Evolutionary conservation across 2,113 vertebrate species (phyloP), one percentile per base, ranked within the genome.

Genomic region (Miniopterus natalensis): DNA sequence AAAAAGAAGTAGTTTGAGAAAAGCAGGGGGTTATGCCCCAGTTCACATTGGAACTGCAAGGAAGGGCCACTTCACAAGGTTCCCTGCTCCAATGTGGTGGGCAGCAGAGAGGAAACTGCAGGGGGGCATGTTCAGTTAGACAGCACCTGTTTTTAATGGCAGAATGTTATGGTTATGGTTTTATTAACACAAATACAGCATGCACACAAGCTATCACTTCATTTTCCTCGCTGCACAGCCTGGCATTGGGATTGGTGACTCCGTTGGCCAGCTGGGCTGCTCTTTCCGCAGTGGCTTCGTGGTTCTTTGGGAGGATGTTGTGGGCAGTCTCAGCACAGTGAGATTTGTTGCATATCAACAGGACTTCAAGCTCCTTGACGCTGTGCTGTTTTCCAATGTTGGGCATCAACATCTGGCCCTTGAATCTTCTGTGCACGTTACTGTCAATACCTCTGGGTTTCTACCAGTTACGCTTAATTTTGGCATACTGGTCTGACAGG

Each of bases 61-160:
- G 36, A 71, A 2, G 13, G 18, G 45, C 8, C 1, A 12, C 73
- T 47, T 70, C 7, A 18, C 9, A 29, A 42, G 11, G 11, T 73
- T 9, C 15, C 74, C 15, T 86, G 8, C 31, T 78, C 23, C 45
- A 70, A 20, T 2, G 27, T 0, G 2, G 8, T 17, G 9, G 15
- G 45, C 13, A 21, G 8, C 85, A 92, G 53, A 90, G 45, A 74
- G 15, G 8, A 68, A 70, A 61, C 5, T 2, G 8, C 45, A 14
- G n/a, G 0, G 1, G 25, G 20, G 78, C 0, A 0, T 7, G 13
- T 9, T 81, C 6, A 23, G 27, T 25, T 14, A 17, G 40, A 79
- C 18, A n/a, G 47, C 29, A 29, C 29, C 73, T n/a, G 5, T 70
- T 77, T 20, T 77, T n/a, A 51, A 12, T 77, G 73, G 17, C 47